Conservation (phyloP, 2,888 invertebrate species). For the Ormia ochracea region DNA sequence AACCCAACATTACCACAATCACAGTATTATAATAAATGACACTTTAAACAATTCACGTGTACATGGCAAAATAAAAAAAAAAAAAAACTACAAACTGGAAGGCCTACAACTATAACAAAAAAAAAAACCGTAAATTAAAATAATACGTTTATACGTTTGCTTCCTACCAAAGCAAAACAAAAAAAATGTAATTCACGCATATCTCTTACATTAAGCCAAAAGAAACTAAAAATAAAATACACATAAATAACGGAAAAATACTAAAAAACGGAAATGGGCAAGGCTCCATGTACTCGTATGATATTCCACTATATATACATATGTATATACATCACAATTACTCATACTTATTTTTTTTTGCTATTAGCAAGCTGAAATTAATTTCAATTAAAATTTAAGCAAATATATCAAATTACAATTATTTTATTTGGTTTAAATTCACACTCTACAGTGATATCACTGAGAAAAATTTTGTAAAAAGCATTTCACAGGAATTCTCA, state of each 20-base stretch:
- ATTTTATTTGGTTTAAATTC: not conserved
- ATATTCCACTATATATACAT: not conserved
- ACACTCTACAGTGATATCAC: not conserved
- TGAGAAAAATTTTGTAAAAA: not conserved
- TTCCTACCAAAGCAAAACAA: too few species aligned
- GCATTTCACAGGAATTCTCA: too few species aligned
- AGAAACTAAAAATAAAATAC: constrained; percentile 1
- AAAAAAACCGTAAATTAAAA: too few species aligned
- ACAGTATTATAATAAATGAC: constrained; percentile 33
- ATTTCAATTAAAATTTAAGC: not conserved
- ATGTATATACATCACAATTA: not conserved
- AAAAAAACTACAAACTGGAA: constrained; percentile 19
- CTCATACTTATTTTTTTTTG: not conserved
- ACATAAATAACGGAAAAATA: constrained; percentile 7
- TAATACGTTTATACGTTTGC: too few species aligned
- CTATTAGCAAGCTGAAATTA: not conserved
- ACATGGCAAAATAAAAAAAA: constrained; percentile 14
- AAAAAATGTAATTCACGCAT: not conserved
- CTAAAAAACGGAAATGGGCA: constrained; percentile 33
- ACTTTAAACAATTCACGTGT: constrained; percentile 30
- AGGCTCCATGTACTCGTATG: constrained; percentile 38
- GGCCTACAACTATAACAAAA: constrained; percentile 3
- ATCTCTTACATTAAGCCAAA: not conserved
- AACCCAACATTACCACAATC: constrained; percentile 30
- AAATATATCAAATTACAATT: constrained; percentile 15